Base-by-base conservation (phyloP, 1,140 invertebrate species). In the Drosophila burlai region DNA sequence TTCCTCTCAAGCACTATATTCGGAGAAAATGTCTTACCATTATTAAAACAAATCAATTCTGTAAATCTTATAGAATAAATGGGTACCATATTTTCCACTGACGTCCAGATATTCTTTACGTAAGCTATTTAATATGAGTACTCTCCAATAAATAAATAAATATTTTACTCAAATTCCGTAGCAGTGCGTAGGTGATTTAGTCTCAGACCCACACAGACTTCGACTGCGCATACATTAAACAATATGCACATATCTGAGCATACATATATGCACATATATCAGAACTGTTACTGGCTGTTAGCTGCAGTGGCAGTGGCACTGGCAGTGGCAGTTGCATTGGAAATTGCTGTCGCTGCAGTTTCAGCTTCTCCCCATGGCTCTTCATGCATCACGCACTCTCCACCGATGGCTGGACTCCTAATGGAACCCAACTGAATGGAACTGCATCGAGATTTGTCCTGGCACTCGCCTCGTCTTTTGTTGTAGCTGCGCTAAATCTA, bases 401-500 rank as follows among this genome's bases (percentile, higher is more conserved):
- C 21, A 21, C 38, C 46, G 34, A 55, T 45, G 45, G 49, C 62
- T 47, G 68, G 58, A 36, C 45, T 77, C 72, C 73, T 90, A 89
- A 90, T 90, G 77, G 81, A 64, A 34, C 40, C 42, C 42, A 46
- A 65, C 75, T 61, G 21, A 75, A 77, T 34, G 72, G 46, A 45
- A 69, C 71, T 81, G 61, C 78, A 71, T 76, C 84, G 58, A 81
- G 74, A 76, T 76, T 72, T 77, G 50, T 50, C 68, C 46, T 15
- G 63, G 62, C 38, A 21, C 21, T 66, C 58, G 63, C 62, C 46
- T 21, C 43, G 57, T 46, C 49, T 62, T 65, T 68, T 77, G 54
- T 76, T 76, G 63, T 40, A 61, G 66, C 57, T 71, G 66, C 24
- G 66, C 57, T 42, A 85, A 85, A 90, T 90, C 85, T 66, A 80